Conservation (phyloP, 92 coral and sea anemone species). For the Epizoanthus stellaris region DNA sequence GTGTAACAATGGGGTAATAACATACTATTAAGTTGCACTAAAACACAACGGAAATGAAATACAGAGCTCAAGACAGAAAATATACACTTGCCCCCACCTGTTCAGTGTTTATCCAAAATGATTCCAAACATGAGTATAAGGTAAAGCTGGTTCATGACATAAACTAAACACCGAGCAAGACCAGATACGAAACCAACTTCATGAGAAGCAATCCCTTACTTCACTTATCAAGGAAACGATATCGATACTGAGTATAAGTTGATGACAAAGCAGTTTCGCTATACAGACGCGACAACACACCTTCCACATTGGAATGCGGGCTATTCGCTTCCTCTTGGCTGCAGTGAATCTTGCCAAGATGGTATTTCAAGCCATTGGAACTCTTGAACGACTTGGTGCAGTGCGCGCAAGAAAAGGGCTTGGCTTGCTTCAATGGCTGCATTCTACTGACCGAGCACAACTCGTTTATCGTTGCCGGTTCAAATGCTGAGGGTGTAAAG, state of each 20-base stretch:
- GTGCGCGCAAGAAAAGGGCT: slow-evolving; percentile 57
- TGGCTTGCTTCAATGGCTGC: slow-evolving; percentile 73
- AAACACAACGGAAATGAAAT: neutral
- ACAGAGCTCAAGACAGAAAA: neutral
- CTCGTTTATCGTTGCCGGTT: neutral
- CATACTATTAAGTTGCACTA: no score
- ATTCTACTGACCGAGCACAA: slow-evolving; percentile 33
- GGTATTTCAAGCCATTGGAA: slow-evolving; percentile 82
- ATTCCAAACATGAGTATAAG: neutral
- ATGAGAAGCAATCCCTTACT: slow-evolving; percentile 6
- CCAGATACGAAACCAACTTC: neutral
- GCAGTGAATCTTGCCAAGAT: slow-evolving; percentile 61
- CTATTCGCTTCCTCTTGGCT: slow-evolving; percentile 40
- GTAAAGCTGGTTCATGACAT: neutral
- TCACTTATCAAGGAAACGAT: neutral
- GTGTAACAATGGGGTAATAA: no score
- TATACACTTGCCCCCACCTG: neutral
- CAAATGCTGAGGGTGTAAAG: neutral
- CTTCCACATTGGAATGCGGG: slow-evolving; percentile 31
- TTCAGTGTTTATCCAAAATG: neutral
- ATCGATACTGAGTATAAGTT: neutral
- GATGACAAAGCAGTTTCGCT: slow-evolving; percentile 35
- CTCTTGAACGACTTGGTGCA: slow-evolving; percentile 83
- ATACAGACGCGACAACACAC: neutral
- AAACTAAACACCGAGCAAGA: neutral